phyloP scores from a whole-genome alignment of 2,113 vertebrate genomes.

The Genyomyrus donnyi region DNA sequence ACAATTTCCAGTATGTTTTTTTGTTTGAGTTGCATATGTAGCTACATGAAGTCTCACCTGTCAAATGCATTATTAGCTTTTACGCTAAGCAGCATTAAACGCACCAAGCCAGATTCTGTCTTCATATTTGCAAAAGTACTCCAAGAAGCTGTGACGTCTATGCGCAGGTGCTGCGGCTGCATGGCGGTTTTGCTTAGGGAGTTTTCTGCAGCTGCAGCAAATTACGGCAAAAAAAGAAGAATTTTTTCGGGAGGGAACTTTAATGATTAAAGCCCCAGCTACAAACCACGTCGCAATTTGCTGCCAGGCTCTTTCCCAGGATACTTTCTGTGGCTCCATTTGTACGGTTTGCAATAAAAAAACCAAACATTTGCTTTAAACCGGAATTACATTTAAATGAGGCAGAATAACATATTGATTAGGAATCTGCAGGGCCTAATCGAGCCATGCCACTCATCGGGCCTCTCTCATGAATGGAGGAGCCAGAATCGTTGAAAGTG shows the following conservation, averaged over 20 bases:
- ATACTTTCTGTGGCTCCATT: not conserved
- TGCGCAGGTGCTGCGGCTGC: not conserved
- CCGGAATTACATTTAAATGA: conserved; percentile 5
- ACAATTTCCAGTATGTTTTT: not conserved
- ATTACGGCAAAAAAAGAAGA: not conserved
- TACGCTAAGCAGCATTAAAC: not conserved
- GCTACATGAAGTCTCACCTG: not conserved
- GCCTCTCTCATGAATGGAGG: not conserved
- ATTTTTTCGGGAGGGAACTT: not conserved
- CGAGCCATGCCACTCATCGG: not conserved
- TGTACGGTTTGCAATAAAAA: not conserved
- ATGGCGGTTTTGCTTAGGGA: not conserved
- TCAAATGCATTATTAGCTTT: not conserved
- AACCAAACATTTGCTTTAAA: not conserved
- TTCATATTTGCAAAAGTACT: not conserved
- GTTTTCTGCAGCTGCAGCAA: not conserved
- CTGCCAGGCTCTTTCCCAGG: not conserved
- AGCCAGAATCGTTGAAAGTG: not conserved
- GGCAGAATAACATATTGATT: conserved; percentile 6
- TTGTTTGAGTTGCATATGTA: not conserved
- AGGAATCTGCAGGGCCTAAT: not conserved
- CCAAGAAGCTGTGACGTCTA: not conserved
- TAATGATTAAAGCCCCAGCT: not conserved
- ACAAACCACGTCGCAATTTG: not conserved
- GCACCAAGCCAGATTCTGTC: not conserved